These are phyloP conservation scores for Drosophila teissieri DNA, from an alignment of 1,140 invertebrate species.

Conservation along the genomic window DNA sequence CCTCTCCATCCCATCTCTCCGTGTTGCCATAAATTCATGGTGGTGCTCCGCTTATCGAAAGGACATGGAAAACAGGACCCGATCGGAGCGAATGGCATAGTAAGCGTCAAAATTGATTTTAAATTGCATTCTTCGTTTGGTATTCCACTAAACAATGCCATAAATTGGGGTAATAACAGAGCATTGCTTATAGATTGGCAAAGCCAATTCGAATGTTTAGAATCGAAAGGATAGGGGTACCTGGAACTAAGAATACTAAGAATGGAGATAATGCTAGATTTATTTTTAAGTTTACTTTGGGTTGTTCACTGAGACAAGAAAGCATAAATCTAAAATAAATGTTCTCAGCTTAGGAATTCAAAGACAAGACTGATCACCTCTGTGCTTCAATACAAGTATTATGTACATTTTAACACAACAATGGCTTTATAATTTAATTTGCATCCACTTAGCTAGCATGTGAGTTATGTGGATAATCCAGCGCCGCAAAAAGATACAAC, in stretches of 20 bases:
- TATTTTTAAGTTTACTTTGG: too few relatives aligned
- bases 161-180: conserved; percentile 13
- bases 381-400: too few relatives aligned
- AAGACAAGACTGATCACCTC: too few relatives aligned
- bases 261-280: too few relatives aligned
- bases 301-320: too few relatives aligned
- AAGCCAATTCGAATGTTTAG: conserved; percentile 4
- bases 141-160: conserved; percentile 20
- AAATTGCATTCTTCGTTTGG: conserved; percentile 63
- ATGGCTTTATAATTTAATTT: neutral
- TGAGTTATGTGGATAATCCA: conserved; percentile 4
- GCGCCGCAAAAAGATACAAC: neutral
- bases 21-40: conserved; percentile 67
- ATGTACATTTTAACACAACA: neutral
- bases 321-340: too few relatives aligned
- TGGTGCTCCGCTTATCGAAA: too few relatives aligned
- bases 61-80: conserved; percentile 58
- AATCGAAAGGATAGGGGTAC: neutral
- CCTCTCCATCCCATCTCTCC: neutral
- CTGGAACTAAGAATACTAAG: too few relatives aligned
- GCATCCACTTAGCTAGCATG: neutral
- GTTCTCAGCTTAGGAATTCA: too few relatives aligned
- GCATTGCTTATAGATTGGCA: neutral
- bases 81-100: conserved; percentile 27
- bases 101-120: conserved; percentile 76